Evolutionary conservation across 2,113 vertebrate genomes (phyloP), one percentile per base, ranked within the genome.

Genomic region (Leucoraja erinaceus): DNA sequence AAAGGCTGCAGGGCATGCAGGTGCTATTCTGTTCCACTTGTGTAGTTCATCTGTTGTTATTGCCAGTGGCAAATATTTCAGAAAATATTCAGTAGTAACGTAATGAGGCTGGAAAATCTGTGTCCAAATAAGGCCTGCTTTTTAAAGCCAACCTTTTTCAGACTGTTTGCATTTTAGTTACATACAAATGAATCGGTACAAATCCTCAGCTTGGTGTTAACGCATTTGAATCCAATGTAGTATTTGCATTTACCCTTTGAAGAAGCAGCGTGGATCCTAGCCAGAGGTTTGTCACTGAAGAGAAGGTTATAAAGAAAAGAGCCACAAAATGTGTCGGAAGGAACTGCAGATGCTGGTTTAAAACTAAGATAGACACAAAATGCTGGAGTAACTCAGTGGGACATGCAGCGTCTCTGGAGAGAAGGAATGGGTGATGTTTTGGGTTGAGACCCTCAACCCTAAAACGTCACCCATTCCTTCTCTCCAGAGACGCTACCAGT

Each of bases 41-140:
- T 90, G 88, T 63, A 90, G 31, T 70, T 72, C 63, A 72, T 68
- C 63, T 68, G 61, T 72, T 72, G 33, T 68, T 68, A 38, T 90
- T 90, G 88, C 88, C 88, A 47, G 88, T 68, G 88, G 88, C 88
- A 90, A 90, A 90, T 90, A 90, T 66, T 90, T 90, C n/a, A 47
- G 88, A 90, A 90, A 90, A 90, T 90, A 90, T 90, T 90, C 66
- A 90, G 33, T 70, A 1, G 66, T 90, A 47, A 72, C 38, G 63
- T 25, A 90, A 72, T 72, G 88, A 90, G 66, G 66, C 31, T 72
- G 38, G 88, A 72, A 47, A 90, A 47, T 63, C 56, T 68, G 28
- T 90, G 33, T 83, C 79, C 79, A 83, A 83, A 47, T 83, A 22
- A 56, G 79, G 47, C 79, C 38, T 25, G 79, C 4, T 68, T 68